These are phyloP conservation scores for Uria aalge DNA, from an alignment of 2,113 vertebrate genomes.

Conservation along the genomic window DNA sequence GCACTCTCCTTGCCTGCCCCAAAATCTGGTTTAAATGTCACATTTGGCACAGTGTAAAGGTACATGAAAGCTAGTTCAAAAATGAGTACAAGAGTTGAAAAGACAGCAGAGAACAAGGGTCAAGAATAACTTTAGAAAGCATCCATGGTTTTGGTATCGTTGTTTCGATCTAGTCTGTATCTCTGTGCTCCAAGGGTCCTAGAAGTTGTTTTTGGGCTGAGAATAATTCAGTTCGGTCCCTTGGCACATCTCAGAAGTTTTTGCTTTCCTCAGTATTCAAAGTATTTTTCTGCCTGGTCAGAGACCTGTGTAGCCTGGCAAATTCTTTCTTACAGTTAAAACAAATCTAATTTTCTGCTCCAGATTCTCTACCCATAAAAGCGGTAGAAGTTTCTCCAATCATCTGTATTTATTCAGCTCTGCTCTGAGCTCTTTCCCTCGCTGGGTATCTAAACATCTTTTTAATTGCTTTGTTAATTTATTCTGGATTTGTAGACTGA, in stretches of 20 bases:
- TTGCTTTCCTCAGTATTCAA: neutral
- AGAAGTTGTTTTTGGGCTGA: neutral
- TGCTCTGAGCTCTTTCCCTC: neutral
- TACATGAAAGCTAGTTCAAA: neutral
- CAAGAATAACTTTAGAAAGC: neutral
- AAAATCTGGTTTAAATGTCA: neutral
- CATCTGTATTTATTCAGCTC: neutral
- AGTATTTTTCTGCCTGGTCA: neutral
- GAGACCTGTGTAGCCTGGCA: neutral
- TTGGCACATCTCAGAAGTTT: neutral
- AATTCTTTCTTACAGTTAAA: neutral
- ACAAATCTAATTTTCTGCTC: constrained; percentile 17
- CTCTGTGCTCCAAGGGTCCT: neutral
- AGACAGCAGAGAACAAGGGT: neutral
- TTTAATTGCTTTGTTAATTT: constrained; percentile 15
- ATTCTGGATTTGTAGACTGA: neutral
- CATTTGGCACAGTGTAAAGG: neutral
- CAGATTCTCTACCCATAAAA: neutral
- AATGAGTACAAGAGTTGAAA: neutral
- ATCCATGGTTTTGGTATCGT: neutral
- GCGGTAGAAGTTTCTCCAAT: neutral
- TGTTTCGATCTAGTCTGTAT: neutral
- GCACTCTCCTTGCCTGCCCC: neutral
- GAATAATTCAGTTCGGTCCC: neutral
- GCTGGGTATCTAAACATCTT: neutral